A percentile compares a stretch with the other conserved stretches of the same genome.
phyloP scores from a whole-genome alignment of 2,113 vertebrate species.

The Xerus inauris region DNA sequence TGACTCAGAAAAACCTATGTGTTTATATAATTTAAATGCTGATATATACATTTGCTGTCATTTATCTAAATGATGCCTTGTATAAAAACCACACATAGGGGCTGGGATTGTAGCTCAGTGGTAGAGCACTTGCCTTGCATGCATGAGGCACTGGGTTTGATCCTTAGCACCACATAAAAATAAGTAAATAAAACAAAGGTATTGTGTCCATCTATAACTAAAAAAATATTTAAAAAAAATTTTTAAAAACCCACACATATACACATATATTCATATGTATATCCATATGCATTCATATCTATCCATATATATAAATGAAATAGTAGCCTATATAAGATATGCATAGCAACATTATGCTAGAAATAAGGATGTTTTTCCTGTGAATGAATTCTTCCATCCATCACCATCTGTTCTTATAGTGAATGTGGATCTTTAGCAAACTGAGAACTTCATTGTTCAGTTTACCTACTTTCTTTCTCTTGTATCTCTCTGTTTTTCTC shows the following conservation, averaged over 20 bases:
- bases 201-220: too few relatives aligned
- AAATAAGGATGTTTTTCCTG: neutral
- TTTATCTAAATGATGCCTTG: neutral
- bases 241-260: too few relatives aligned
- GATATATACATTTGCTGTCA: neutral
- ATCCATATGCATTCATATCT: too few relatives aligned
- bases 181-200: too few relatives aligned
- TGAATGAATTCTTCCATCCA: neutral
- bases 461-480: neutral
- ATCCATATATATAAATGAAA: neutral
- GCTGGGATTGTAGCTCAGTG: too few relatives aligned
- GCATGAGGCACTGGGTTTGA: too few relatives aligned
- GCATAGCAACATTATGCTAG: neutral
- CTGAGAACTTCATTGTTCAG: neutral
- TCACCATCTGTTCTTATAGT: neutral
- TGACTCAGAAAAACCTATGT: neutral
- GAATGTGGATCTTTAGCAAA: neutral
- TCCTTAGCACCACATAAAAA: too few relatives aligned
- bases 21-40: neutral
- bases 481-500: neutral
- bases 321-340: neutral
- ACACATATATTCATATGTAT: neutral
- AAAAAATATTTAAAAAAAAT: too few relatives aligned
- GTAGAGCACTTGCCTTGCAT: too few relatives aligned
- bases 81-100: conserved; percentile 16